Evolutionary conservation across 2,797 vertebrate genomes (phyloP), one percentile per base, ranked within the genome.

Genomic region (Valencia hispanica): DNA sequence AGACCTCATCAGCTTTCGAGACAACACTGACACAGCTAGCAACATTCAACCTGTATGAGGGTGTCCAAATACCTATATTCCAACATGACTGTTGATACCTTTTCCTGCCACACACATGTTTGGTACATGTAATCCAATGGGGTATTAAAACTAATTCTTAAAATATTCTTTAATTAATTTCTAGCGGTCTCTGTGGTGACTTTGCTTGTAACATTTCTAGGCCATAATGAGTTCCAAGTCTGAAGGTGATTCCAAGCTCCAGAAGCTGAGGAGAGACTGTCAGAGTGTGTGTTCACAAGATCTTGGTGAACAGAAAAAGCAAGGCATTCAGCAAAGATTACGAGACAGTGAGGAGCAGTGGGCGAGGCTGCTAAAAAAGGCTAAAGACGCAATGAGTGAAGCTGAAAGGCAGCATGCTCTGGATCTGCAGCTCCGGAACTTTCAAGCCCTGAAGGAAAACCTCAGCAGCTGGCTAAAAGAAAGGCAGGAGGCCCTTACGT

Each of bases 401-500:
- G 81, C 81, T 0, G 90, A 95, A 83, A 91, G 81, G 6, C 89
- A 86, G 55, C 74, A 90, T 1, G 83, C 81, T 43, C 81, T 94
- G 80, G 76, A 91, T 72, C 79, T 30, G 0, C 89, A 95, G 79
- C 83, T 89, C 70, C 87, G 50, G 2, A 90, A 94, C 57, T 92
- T 88, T 57, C 84, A 96, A 72, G 88, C 88, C 48, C 85, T 93
- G 65, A 93, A 82, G 27, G 92, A 88, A 15, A 93, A 86, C 83
- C 89, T 92, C 72, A 89, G 86, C 75, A 84, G 69, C n/a, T 97
- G 96, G 94, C 87, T 98, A 79, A 88, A 90, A 65, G 95, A 93
- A 15, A 95, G 95, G 8, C 90, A 94, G 86, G 93, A 95, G 61
- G 90, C 85, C 18, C 84, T 97, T 8, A 70, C 79, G 66, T 86